Percentiles rank a stretch among this genome's conserved stretches.
phyloP scores from a whole-genome alignment of 1,140 invertebrate genomes.

The Contarinia nasturtii region DNA sequence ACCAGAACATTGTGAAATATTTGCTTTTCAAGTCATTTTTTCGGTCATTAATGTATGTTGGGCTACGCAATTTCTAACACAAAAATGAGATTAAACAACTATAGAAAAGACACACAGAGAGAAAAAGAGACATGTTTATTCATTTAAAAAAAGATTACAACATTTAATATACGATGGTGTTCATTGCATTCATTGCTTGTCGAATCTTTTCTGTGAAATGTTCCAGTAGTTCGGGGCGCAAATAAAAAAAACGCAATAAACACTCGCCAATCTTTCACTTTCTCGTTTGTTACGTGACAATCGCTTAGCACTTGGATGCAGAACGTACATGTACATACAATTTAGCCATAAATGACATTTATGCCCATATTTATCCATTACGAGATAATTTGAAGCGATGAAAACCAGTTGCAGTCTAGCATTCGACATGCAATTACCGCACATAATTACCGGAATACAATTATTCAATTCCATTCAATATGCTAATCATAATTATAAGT shows the following conservation, averaged over 20 bases:
- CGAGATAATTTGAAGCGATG: neutral
- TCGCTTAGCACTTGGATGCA: neutral
- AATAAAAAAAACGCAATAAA: too few species aligned
- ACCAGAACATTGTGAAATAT: neutral
- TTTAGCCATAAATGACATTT: too few species aligned
- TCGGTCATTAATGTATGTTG: too few species aligned
- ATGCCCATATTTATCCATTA: too few species aligned
- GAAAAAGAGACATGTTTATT: neutral
- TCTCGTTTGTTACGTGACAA: too few species aligned
- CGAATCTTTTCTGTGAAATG: neutral
- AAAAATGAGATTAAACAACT: neutral
- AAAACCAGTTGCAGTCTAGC: conserved; percentile 5
- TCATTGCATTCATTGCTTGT: too few species aligned
- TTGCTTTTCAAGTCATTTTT: neutral
- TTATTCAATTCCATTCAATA: conserved; percentile 1
- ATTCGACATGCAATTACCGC: conserved; percentile 12
- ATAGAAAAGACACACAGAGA: neutral
- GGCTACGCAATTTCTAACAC: too few species aligned
- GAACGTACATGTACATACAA: neutral
- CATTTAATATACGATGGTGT: too few species aligned
- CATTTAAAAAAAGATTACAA: too few species aligned
- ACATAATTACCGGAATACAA: conserved; percentile 8
- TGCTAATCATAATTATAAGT: neutral
- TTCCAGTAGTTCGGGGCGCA: neutral
- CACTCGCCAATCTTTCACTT: too few species aligned